These are phyloP conservation scores for Prosapia bicincta DNA, from an alignment of 2,888 invertebrate species.

Conservation along the genomic window DNA sequence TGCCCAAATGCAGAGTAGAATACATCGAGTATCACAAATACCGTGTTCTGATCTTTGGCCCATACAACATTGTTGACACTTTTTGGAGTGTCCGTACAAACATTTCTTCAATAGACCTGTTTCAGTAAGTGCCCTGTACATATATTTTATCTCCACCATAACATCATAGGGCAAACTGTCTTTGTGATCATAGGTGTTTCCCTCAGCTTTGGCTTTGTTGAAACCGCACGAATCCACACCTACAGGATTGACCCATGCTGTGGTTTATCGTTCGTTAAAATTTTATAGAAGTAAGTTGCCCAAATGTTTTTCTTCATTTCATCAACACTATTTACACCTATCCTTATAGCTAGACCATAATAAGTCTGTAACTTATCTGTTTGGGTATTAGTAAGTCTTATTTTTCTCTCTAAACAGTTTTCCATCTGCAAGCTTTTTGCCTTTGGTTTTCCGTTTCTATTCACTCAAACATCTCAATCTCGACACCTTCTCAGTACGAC, in stretches of 20 bases:
- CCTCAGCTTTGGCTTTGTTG: not conserved
- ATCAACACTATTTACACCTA: slow-evolving; percentile 30
- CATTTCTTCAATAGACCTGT: not conserved
- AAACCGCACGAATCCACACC: slow-evolving; percentile 15
- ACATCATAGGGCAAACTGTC: not conserved
- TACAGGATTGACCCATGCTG: slow-evolving; percentile 36
- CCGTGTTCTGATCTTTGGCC: not conserved
- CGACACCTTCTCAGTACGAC: slow-evolving; percentile 16
- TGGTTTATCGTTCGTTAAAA: slow-evolving; percentile 36
- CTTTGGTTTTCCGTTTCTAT: slow-evolving; percentile 6
- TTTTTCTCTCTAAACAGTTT: slow-evolving; percentile 12
- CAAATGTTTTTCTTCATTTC: slow-evolving; percentile 38
- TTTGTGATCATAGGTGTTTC: not conserved
- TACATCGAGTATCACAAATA: not conserved
- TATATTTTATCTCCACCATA: not conserved
- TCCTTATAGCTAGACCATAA: slow-evolving; percentile 38
- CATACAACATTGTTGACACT: not conserved
- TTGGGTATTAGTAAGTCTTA: slow-evolving; percentile 7
- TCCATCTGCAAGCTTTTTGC: slow-evolving; percentile 18
- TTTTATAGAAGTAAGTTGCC: slow-evolving; percentile 38
- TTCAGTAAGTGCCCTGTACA: not conserved
- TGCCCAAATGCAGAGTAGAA: not conserved
- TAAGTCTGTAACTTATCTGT: slow-evolving; percentile 34
- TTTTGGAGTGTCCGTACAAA: not conserved
- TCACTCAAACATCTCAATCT: slow-evolving; percentile 25